Base-by-base conservation (phyloP, 2,797 vertebrate species). In the Tolypeutes matacus region DNA sequence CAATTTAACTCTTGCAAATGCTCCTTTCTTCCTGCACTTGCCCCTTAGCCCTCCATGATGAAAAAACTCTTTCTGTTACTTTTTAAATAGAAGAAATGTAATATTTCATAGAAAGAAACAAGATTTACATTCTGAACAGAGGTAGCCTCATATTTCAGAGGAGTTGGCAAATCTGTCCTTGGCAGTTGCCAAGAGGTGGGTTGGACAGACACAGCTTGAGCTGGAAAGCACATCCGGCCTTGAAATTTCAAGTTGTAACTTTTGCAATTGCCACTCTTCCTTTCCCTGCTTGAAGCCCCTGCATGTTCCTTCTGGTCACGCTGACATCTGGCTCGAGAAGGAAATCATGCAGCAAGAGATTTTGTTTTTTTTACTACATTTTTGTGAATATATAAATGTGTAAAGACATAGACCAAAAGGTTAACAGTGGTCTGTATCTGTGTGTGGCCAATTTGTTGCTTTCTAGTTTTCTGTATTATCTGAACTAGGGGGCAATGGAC, bases 171-270 rank as follows among this genome's bases (percentile, higher is more conserved):
- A 29, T 92, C 23, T 73, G 67, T 65, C 84, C 65, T 96, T 78
- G 31, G 17, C 49, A 25, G 51, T 70, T 96, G 89, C 76, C 81
- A 94, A 92, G 89, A 92, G 49, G 73, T 92, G 36, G 69, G 69
- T 83, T 95, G 88, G 85, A 83, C 10, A 94, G 87, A 94, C 77
- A 86, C 39, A 94, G 69, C 77, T 96, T 85, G 94, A 90, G 34
- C 86, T 95, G 67, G 70, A 95, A 97, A 95, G 62, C 88, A 92
- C 73, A 96, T 29, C 17, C 77, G 94, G 85, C 78, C 87, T 96
- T 96, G 73, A 95, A 93, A 96, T 96, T 60, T 23, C n/a, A 97
- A 93, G 82, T 88, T 87, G 39, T 82, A 85, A 86, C n/a, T 95
- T 94, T 94, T 89, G 77, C 51, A 84, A 46, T 53, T 15, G n/a